Evolutionary conservation across 2,797 vertebrate genomes (phyloP).

Genomic region (Hybognathus amarus): DNA sequence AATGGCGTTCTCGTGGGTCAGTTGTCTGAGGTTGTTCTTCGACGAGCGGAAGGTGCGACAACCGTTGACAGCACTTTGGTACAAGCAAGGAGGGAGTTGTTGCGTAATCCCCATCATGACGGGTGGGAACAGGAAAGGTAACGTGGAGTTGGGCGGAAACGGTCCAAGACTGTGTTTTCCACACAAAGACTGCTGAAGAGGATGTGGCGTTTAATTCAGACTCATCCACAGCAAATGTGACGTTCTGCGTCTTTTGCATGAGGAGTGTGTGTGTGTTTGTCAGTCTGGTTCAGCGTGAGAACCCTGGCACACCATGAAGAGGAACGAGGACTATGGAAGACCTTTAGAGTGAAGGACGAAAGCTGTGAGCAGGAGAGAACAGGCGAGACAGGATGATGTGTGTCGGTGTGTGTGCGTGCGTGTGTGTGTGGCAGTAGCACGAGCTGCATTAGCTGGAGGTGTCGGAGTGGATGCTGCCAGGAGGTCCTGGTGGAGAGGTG

Average conservation of each 20-base stretch:
- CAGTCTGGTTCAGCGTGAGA: slow-evolving; percentile 9
- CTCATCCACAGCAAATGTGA: neutral
- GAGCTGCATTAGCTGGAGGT: slow-evolving; percentile 80
- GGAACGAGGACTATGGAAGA: slow-evolving; percentile 24
- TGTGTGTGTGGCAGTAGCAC: slow-evolving; percentile 27
- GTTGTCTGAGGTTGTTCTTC: slow-evolving; percentile 68
- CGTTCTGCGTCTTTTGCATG: slow-evolving; percentile 12
- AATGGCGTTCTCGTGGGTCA: slow-evolving; percentile 62
- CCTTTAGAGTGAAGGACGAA: slow-evolving; percentile 35
- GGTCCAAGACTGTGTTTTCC: neutral
- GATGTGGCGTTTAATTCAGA: neutral
- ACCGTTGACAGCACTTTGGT: slow-evolving; percentile 81
- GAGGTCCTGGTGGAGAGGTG: slow-evolving; percentile 81
- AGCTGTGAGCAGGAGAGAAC: slow-evolving; percentile 28
- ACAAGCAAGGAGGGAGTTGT: slow-evolving; percentile 77
- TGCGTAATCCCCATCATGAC: slow-evolving; percentile 69
- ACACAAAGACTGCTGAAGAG: neutral
- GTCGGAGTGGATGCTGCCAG: slow-evolving; percentile 83
- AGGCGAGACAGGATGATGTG: slow-evolving; percentile 33
- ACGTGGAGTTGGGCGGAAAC: neutral
- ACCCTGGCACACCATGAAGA: slow-evolving; percentile 26
- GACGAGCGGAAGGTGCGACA: slow-evolving; percentile 69
- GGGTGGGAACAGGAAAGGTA: slow-evolving; percentile 5
- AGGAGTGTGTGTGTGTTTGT: neutral
- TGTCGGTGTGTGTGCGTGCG: slow-evolving; percentile 33